These are phyloP conservation scores for Meloidogyne hapla DNA, from an alignment of 1,140 invertebrate species.

Conservation along the genomic window DNA sequence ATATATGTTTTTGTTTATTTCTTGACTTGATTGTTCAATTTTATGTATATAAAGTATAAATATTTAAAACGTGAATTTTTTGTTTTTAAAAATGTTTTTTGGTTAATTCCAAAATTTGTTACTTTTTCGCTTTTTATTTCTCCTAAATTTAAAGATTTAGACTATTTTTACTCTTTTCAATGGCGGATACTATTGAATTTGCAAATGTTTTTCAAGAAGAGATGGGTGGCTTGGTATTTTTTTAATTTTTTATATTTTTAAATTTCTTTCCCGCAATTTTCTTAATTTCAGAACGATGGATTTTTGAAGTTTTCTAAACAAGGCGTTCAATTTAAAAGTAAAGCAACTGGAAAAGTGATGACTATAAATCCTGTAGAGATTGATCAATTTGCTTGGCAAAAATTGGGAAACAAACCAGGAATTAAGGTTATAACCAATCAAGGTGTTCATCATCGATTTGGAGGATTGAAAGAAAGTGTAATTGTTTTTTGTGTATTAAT, in stretches of 20 bases:
- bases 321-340: conserved; percentile 88
- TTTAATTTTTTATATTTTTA: conserved; percentile 17
- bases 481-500: conserved; percentile 56
- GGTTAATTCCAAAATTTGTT: too few species aligned
- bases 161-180: not conserved
- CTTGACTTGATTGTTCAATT: too few species aligned
- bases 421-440: conserved; percentile 85
- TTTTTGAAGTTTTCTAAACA: conserved; percentile 87
- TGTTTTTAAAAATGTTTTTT: too few species aligned
- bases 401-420: conserved; percentile 83
- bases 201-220: conserved; percentile 50
- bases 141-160: too few species aligned
- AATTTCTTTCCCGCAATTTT: not conserved
- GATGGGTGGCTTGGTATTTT: conserved; percentile 51
- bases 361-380: conserved; percentile 80
- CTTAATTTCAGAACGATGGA: conserved; percentile 68
- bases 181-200: conserved; percentile 43
- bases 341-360: conserved; percentile 89
- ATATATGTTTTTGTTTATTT: too few species aligned
- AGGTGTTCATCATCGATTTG: conserved; percentile 84
- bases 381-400: conserved; percentile 85
- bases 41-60: too few species aligned
- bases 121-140: too few species aligned
- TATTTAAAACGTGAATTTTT: too few species aligned
- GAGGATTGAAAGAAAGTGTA: conserved; percentile 88